These are phyloP conservation scores for Hartigia nigra DNA, from an alignment of 2,888 invertebrate species.

Conservation along the genomic window DNA sequence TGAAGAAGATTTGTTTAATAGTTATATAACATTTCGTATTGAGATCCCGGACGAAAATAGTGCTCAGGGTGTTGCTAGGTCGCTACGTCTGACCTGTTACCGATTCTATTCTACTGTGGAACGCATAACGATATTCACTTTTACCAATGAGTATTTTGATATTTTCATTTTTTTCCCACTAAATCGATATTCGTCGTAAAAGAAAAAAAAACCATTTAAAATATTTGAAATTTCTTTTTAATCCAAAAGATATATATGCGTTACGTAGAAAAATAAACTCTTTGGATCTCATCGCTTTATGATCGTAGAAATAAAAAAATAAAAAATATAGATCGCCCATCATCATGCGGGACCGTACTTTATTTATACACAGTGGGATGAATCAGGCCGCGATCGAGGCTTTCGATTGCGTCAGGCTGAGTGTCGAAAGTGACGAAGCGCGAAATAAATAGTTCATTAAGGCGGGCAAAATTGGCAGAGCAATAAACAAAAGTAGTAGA, in stretches of 20 bases:
- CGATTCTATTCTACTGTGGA: neutral
- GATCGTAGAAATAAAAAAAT: neutral
- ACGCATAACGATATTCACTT: neutral
- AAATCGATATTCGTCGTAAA: neutral
- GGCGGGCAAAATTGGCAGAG: neutral
- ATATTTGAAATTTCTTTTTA: too few relatives aligned
- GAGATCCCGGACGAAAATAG: conserved; percentile 57
- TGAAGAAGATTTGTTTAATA: conserved; percentile 52
- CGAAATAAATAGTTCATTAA: neutral
- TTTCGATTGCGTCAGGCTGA: neutral
- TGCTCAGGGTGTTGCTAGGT: conserved; percentile 32
- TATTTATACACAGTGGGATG: neutral
- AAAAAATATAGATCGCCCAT: neutral
- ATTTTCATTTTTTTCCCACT: neutral
- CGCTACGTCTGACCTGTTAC: conserved; percentile 30
- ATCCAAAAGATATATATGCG: neutral
- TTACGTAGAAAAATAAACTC: neutral
- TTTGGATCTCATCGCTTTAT: neutral
- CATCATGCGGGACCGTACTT: neutral
- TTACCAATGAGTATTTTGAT: neutral
- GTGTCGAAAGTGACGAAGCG: neutral
- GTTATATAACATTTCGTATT: conserved; percentile 60
- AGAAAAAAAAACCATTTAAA: neutral
- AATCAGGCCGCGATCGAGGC: neutral
- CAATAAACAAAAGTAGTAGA: neutral